Conservation (phyloP, 2,888 invertebrate species). For the Elysia crispata region DNA sequence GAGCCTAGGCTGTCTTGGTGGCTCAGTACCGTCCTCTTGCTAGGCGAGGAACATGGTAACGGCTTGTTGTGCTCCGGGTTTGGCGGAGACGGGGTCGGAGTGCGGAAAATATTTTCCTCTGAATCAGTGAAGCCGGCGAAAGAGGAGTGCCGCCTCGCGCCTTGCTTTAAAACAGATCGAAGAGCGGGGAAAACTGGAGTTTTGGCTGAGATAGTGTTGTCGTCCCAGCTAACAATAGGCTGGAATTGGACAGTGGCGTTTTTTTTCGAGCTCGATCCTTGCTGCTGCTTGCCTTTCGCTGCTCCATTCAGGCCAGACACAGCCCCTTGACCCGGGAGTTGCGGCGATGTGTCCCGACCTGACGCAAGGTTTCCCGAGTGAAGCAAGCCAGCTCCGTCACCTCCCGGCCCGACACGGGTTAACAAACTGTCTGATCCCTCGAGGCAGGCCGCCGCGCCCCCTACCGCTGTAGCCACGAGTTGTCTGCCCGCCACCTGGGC, state of each 20-base stretch:
- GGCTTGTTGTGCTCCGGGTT: no score
- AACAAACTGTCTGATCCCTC: conserved; percentile 24
- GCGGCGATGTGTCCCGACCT: background rate
- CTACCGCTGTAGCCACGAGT: conserved; percentile 44
- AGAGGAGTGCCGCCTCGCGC: conserved; percentile 44
- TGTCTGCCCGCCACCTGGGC: conserved; percentile 46
- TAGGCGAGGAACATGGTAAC: no score
- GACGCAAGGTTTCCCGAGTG: background rate
- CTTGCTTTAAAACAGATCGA: conserved; percentile 44
- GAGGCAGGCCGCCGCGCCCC: conserved; percentile 38
- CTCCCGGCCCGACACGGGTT: conserved; percentile 5
- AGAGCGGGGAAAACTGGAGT: conserved; percentile 32
- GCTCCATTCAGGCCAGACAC: background rate
- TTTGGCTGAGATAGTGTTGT: conserved; percentile 20
- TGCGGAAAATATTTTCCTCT: background rate
- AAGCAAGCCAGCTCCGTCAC: background rate
- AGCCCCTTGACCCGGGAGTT: background rate
- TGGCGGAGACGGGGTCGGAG: background rate
- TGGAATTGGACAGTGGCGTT: conserved; percentile 47
- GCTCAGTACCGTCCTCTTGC: no score
- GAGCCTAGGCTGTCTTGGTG: background rate
- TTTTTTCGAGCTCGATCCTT: conserved; percentile 17
- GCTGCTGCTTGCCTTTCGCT: background rate
- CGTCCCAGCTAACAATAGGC: conserved; percentile 46
- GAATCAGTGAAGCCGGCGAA: conserved; percentile 47